These are phyloP conservation scores for Puntigrus tetrazona DNA, from an alignment of 2,113 vertebrate species.

Conservation along the genomic window DNA sequence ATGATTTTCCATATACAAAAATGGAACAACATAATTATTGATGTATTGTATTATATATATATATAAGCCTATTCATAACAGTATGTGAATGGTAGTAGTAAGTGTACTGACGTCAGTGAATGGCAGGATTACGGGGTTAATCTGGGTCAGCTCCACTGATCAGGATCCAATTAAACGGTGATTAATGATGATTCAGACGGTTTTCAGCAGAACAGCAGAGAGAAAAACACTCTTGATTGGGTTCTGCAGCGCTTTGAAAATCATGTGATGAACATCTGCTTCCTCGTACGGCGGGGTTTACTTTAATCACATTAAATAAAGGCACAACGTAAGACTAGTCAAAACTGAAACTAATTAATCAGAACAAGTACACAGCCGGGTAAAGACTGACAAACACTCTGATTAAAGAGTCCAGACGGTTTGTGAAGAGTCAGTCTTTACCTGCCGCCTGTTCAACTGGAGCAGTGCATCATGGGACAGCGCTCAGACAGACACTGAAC, in stretches of 20 bases:
- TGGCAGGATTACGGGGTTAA: not conserved
- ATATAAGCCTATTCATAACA: too few relatives aligned
- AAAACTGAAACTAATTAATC: conserved; percentile 24
- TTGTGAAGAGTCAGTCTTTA: conserved; percentile 46
- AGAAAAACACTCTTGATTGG: not conserved
- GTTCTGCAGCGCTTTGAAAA: not conserved
- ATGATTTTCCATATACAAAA: too few relatives aligned
- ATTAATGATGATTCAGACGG: not conserved
- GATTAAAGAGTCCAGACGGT: not conserved
- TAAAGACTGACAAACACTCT: conserved; percentile 44
- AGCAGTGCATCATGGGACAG: conserved; percentile 29
- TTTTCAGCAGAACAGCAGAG: not conserved
- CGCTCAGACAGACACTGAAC: not conserved
- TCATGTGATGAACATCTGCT: not conserved
- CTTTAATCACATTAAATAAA: conserved; percentile 7
- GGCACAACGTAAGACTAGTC: conserved; percentile 32
- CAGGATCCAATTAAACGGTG: not conserved
- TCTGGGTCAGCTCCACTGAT: not conserved
- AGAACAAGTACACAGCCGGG: not conserved
- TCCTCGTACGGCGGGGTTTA: not conserved
- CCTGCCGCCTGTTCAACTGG: conserved; percentile 18
- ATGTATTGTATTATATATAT: too few relatives aligned
- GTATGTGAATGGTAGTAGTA: too few relatives aligned
- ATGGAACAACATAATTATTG: too few relatives aligned
- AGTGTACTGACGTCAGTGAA: not conserved